These are phyloP conservation scores for Lasiurus borealis DNA, from an alignment of 2,113 vertebrate genomes.

Conservation along the genomic window DNA sequence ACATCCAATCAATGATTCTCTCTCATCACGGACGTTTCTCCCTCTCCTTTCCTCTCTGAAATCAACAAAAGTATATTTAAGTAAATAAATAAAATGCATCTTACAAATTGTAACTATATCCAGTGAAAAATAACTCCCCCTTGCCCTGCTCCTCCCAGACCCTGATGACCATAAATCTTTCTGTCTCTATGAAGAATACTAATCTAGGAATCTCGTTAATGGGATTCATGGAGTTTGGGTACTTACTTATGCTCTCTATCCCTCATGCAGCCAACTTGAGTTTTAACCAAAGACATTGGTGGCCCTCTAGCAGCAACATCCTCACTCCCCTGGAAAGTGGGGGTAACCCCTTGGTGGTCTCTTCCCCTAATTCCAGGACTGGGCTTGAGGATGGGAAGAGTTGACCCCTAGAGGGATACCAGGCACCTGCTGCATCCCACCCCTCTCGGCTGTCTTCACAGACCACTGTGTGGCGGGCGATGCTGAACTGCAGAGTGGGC, in stretches of 20 bases:
- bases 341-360: not conserved
- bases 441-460: not conserved
- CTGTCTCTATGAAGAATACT: not conserved
- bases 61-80: too few relatives aligned
- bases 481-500: too few relatives aligned
- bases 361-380: not conserved
- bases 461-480: not conserved
- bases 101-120: not conserved
- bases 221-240: not conserved
- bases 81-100: not conserved
- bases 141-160: not conserved
- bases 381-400: not conserved
- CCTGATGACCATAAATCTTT: not conserved
- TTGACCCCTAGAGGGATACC: not conserved
- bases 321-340: not conserved
- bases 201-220: not conserved
- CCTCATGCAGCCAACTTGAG: not conserved
- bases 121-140: not conserved
- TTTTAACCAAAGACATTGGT: not conserved
- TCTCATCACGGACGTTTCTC: too few relatives aligned
- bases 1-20: too few relatives aligned
- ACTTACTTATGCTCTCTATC: not conserved
- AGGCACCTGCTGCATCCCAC: not conserved
- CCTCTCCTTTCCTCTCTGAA: too few relatives aligned
- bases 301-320: not conserved